Evolutionary conservation across 2,888 invertebrate genomes (phyloP).

Genomic region (Megaustenia siamemsis): DNA sequence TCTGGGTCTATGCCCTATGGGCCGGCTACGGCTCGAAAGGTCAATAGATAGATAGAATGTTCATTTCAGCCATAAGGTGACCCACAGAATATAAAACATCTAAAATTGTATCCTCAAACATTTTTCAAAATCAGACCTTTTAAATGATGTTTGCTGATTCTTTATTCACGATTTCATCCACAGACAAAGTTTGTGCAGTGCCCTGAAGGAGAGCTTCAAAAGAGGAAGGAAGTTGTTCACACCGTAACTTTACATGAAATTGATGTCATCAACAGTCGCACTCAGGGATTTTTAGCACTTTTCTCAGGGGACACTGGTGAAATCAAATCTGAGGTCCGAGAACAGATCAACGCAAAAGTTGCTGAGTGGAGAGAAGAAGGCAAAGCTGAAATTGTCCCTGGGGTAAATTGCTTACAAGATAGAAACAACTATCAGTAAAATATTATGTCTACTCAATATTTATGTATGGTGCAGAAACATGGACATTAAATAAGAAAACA

Average conservation of each 20-base stretch:
- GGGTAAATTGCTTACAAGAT: conserved; percentile 82
- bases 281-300: conserved; percentile 97
- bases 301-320: conserved; percentile 99
- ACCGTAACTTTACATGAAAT: conserved; percentile 99
- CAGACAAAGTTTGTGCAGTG: conserved; percentile 94
- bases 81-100: too few relatives aligned
- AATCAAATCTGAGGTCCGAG: conserved; percentile 97
- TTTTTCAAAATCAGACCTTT: too few relatives aligned
- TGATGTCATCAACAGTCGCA: conserved; percentile 98
- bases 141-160: background rate
- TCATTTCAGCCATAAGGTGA: too few relatives aligned
- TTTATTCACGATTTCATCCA: conserved; percentile 55
- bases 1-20: too few relatives aligned
- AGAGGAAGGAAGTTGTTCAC: conserved; percentile 97
- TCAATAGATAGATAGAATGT: too few relatives aligned
- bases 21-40: too few relatives aligned
- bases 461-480: too few relatives aligned
- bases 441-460: too few relatives aligned
- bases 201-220: conserved; percentile 98
- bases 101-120: too few relatives aligned
- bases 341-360: conserved; percentile 98
- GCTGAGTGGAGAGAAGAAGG: conserved; percentile 99
- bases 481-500: too few relatives aligned
- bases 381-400: conserved; percentile 98
- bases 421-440: too few relatives aligned